Percentiles rank a stretch among this genome's conserved stretches.
These are phyloP conservation scores for Endotricha flammealis DNA, from an alignment of 2,888 invertebrate genomes.

Conservation along the genomic window DNA sequence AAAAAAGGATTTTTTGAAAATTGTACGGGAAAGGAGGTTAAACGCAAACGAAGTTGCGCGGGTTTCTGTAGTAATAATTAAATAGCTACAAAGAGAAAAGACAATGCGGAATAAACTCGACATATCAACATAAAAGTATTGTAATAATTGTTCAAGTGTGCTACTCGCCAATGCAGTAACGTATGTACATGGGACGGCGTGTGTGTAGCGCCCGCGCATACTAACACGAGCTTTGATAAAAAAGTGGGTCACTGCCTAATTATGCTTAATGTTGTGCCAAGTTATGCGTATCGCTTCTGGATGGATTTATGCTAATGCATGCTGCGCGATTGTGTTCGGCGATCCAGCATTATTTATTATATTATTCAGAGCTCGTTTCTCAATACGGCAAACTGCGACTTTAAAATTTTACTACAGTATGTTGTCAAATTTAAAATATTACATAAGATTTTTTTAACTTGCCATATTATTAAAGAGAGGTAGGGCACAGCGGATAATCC, in stretches of 20 bases:
- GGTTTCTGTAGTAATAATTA: too few species aligned
- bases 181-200: constrained; percentile 14
- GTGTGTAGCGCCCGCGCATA: constrained; percentile 37
- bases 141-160: constrained; percentile 16
- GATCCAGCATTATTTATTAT: constrained; percentile 17
- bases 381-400: constrained; percentile 19
- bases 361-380: constrained; percentile 27
- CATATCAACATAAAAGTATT: constrained; percentile 2
- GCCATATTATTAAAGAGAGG: too few species aligned
- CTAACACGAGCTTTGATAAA: constrained; percentile 49
- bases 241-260: constrained; percentile 64
- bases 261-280: constrained; percentile 59
- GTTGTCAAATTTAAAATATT: neutral
- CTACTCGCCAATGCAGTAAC: constrained; percentile 12
- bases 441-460: too few species aligned
- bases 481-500: too few species aligned
- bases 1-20: too few species aligned
- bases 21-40: too few species aligned
- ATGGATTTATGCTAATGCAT: constrained; percentile 54
- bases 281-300: constrained; percentile 51
- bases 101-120: too few species aligned
- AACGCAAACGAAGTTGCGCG: too few species aligned
- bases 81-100: too few species aligned
- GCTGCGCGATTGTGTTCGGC: constrained; percentile 29
- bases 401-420: neutral